phyloP scores from a whole-genome alignment of 2,797 vertebrate species.

The Heliangelus exortis region DNA sequence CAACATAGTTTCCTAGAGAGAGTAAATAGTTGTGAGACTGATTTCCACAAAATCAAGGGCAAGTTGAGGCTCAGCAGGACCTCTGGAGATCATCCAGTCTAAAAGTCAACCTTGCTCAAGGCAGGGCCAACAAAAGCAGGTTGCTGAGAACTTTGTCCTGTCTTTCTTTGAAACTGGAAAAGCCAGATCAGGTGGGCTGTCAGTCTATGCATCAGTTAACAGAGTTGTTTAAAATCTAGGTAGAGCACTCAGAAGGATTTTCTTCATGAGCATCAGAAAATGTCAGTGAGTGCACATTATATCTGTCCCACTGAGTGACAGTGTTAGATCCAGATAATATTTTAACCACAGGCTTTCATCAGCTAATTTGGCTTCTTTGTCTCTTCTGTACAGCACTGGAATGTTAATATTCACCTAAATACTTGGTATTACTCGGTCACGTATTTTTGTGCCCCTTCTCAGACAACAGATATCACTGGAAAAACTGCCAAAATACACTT shows the following conservation, averaged over 20 bases:
- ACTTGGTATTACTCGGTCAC: accelerated
- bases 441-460: neutral
- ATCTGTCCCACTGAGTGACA: neutral
- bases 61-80: neutral
- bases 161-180: neutral
- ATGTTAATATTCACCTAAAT: neutral
- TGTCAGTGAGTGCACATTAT: neutral
- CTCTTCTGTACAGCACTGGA: neutral
- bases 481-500: neutral
- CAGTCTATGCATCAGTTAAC: neutral
- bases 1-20: neutral
- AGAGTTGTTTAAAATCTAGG: neutral
- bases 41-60: neutral
- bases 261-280: neutral
- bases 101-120: neutral
- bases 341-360: neutral
- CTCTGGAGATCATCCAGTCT: neutral
- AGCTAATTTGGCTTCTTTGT: neutral
- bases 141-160: neutral
- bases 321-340: neutral
- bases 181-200: neutral
- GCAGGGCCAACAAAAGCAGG: neutral
- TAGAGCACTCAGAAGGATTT: neutral
- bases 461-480: neutral
- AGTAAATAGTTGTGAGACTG: neutral